Conservation (phyloP, 2,888 invertebrate genomes). For the Drosophila rellima region DNA sequence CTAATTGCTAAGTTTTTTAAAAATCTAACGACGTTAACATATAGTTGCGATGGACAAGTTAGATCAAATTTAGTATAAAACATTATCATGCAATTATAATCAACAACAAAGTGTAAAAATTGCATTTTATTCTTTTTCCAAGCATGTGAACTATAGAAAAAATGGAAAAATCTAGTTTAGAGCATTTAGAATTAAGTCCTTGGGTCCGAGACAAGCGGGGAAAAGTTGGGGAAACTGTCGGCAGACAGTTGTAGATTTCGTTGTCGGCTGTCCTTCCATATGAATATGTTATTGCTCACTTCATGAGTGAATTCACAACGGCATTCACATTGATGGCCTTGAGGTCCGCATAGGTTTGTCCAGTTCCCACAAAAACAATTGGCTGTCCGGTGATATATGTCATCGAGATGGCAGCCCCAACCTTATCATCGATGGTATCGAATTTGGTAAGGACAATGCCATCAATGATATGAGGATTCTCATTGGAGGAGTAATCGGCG, state of each 20-base stretch:
- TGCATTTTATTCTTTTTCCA: conserved; percentile 48
- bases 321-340: conserved; percentile 98
- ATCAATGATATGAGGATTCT: conserved; percentile 96
- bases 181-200: conserved; percentile 28
- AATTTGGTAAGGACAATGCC: conserved; percentile 99
- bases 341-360: conserved; percentile 99
- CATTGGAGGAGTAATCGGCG: conserved; percentile 94
- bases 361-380: conserved; percentile 97
- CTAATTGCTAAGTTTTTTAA: no score
- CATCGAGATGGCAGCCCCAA: conserved; percentile 99
- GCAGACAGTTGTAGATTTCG: not conserved
- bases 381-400: conserved; percentile 99
- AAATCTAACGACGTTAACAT: no score
- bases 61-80: not conserved
- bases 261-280: not conserved
- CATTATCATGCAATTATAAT: conserved; percentile 5
- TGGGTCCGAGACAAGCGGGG: not conserved
- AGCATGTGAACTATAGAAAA: conserved; percentile 15
- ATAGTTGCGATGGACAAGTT: no score
- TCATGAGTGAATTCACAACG: conserved; percentile 98
- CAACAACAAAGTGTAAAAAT: conserved; percentile 57
- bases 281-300: conserved; percentile 86
- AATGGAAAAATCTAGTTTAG: conserved; percentile 17
- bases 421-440: conserved; percentile 99
- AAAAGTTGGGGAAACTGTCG: not conserved